phyloP scores from a whole-genome alignment of 2,113 vertebrate genomes.

The Mormyrus lacerda region DNA sequence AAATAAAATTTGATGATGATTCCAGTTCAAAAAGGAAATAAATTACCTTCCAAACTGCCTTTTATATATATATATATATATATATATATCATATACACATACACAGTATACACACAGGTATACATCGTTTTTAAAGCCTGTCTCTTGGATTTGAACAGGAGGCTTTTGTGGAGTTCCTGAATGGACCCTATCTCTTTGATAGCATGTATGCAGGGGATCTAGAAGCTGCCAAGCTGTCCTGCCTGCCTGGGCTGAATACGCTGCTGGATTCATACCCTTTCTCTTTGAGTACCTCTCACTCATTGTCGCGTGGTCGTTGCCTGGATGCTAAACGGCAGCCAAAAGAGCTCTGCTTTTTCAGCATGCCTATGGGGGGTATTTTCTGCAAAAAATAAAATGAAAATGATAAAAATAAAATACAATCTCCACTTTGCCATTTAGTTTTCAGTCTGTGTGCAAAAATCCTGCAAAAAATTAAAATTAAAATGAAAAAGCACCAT shows the following conservation, averaged over 20 bases:
- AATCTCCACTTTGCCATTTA: too few species aligned
- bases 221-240: constrained; percentile 59
- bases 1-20: not conserved
- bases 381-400: too few species aligned
- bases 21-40: not conserved
- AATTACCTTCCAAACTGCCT: not conserved
- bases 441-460: too few species aligned
- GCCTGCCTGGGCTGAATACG: constrained; percentile 56
- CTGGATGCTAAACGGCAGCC: not conserved
- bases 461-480: too few species aligned
- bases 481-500: too few species aligned
- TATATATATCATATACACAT: not conserved
- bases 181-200: constrained; percentile 69
- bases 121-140: not conserved
- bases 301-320: not conserved
- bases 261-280: constrained; percentile 81
- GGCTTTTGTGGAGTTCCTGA: constrained; percentile 78
- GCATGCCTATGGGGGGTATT: too few species aligned
- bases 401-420: too few species aligned
- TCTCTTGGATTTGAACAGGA: constrained; percentile 51
- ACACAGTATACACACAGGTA: not conserved
- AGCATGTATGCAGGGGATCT: constrained; percentile 68
- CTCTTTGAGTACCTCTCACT: not conserved
- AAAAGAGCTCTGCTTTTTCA: not conserved
- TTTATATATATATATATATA: not conserved